Evolutionary conservation across 1,140 invertebrate species (phyloP).

Genomic region (Cyclargus thomasi): DNA sequence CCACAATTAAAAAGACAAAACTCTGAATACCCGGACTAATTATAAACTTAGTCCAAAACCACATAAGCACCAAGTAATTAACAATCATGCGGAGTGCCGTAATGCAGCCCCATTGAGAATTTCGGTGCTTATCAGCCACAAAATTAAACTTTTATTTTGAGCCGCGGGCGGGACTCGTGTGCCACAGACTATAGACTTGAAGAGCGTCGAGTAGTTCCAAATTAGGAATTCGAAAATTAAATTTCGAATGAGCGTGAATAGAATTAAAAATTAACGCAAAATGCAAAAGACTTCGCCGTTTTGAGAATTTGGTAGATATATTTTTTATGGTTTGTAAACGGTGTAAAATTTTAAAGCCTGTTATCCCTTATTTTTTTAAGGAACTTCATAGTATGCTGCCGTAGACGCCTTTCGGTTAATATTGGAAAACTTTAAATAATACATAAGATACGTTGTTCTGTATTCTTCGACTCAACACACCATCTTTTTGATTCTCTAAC

Average conservation of each 20-base stretch:
- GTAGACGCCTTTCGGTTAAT: too few species aligned
- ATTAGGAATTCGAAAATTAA: conserved; percentile 2
- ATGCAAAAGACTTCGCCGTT: neutral
- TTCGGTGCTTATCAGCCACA: conserved; percentile 59
- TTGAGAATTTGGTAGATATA: neutral
- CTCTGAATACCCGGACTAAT: neutral
- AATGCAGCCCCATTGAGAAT: conserved; percentile 63
- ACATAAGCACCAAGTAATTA: conserved; percentile 7
- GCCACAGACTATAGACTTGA: conserved; percentile 41
- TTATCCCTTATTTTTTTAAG: too few species aligned
- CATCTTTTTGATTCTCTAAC: too few species aligned
- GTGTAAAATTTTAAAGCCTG: too few species aligned
- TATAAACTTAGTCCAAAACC: conserved; percentile 1
- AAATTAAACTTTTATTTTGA: conserved; percentile 68
- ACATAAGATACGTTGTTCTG: too few species aligned
- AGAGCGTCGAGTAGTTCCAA: conserved; percentile 17
- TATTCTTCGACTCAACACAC: too few species aligned
- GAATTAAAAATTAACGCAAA: conserved; percentile 1
- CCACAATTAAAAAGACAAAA: neutral
- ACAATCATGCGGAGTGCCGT: conserved; percentile 16
- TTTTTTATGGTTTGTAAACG: neutral
- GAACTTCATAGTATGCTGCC: too few species aligned
- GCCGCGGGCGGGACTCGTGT: conserved; percentile 48
- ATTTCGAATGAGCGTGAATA: neutral
- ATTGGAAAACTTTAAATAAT: too few species aligned